Base-by-base conservation (phyloP, 2,888 invertebrate species). In the Dioctria rufipes region DNA sequence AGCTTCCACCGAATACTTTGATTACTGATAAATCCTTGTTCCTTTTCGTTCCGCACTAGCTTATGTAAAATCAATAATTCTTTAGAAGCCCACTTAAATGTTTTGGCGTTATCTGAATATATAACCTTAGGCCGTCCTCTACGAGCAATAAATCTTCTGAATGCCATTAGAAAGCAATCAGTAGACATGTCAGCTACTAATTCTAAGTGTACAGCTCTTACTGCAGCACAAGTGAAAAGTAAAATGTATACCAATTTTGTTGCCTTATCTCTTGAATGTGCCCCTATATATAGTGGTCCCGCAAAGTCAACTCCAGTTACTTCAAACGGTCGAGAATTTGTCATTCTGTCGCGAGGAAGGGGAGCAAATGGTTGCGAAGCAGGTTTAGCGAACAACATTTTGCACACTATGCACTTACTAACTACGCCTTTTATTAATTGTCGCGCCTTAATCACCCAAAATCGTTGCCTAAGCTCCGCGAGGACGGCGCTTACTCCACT, bases 81-180 rank as follows among this genome's bases (percentile, higher is more conserved):
- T n/a, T 39, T 69, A 3, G 81, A 65, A 25, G 81, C 65, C 8
- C 65, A 40, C 40, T 65, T 65, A 5, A 65, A 65, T 3, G 65
- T 65, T 37, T 40, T 65, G 11, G 65, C 39, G 40, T 65, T 65
- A n/a, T 65, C 65, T 25, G 65, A 65, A 40, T 65, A 65, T 3
- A 65, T 65, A 40, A 65, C 11, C 2, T 40, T 37, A 11, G 65
- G 65, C 40, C 37, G n/a, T 8, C 65, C 65, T 3, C 65, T 65
- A 2, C 65, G 1, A n/a, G 11, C 65, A 4, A 65, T 37, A 40
- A 65, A 65, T 6, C 65, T 13, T 40, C 65, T 37, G 6, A 65
- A n/a, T 3, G 65, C 65, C 37, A 65, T 6, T 39, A 65, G 9
- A 37, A 13, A 65, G 40, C 42, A n/a, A 25, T 65, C 42, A 8